These are phyloP conservation scores for Drusus annulatus DNA, from an alignment of 1,140 invertebrate genomes.

Conservation along the genomic window DNA sequence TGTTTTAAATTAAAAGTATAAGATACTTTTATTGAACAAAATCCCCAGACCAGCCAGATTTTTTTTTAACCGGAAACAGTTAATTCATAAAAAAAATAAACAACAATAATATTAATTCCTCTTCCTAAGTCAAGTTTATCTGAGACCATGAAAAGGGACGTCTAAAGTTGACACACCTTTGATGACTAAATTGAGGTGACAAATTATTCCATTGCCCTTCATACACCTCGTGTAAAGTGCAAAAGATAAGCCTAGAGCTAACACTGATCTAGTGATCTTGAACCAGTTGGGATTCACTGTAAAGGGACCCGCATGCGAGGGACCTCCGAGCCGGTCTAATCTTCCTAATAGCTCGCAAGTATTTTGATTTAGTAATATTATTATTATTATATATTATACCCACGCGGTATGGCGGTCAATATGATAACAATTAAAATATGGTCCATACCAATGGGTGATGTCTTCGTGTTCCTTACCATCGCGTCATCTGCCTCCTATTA, in stretches of 20 bases:
- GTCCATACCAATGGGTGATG: too few species aligned
- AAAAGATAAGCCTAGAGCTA: slow-evolving; percentile 4
- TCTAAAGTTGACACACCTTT: not conserved
- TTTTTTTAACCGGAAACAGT: too few species aligned
- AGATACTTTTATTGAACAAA: too few species aligned
- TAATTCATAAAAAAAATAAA: too few species aligned
- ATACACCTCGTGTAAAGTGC: not conserved
- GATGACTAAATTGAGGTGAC: not conserved
- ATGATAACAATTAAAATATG: not conserved
- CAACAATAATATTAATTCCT: too few species aligned
- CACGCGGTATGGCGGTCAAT: not conserved
- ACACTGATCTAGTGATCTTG: slow-evolving; percentile 35
- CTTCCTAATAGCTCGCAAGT: not conserved
- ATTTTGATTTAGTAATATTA: not conserved
- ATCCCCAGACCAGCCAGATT: too few species aligned
- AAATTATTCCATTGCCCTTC: slow-evolving; percentile 2
- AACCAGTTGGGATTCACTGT: slow-evolving; percentile 15
- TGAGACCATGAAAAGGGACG: not conserved
- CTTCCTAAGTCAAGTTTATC: too few species aligned
- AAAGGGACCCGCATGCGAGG: slow-evolving; percentile 31
- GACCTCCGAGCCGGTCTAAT: not conserved
- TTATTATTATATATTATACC: not conserved
- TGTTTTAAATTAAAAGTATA: too few species aligned
- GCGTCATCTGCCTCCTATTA: too few species aligned
- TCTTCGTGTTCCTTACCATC: too few species aligned